phyloP scores from a whole-genome alignment of 2,888 invertebrate genomes.

The Chesias legatella region DNA sequence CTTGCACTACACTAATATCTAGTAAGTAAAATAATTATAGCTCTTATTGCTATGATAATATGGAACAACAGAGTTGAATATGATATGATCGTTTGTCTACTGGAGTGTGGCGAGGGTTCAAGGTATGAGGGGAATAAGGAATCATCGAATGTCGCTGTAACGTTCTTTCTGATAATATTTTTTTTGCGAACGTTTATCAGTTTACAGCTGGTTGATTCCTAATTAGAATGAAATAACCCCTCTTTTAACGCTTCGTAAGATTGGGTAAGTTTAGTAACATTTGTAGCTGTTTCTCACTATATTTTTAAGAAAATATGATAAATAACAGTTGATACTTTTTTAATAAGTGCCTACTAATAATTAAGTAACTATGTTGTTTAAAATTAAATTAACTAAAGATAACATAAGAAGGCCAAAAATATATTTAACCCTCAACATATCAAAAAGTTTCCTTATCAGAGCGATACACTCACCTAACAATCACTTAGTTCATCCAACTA shows the following conservation, averaged over 20 bases:
- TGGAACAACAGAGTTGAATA: constrained; percentile 31
- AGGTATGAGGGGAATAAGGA: constrained; percentile 59
- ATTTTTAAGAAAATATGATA: no score
- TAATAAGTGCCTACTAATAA: no score
- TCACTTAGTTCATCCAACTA: constrained; percentile 43
- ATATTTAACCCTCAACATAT: constrained; percentile 20
- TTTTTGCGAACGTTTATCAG: constrained; percentile 57
- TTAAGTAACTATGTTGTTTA: no score
- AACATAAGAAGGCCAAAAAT: constrained; percentile 3
- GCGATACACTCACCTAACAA: constrained; percentile 37
- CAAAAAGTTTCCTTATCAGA: constrained; percentile 22
- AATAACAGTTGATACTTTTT: no score
- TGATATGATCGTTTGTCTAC: constrained; percentile 48
- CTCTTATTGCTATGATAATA: constrained; percentile 43
- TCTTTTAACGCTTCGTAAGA: no score
- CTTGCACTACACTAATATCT: constrained; percentile 31
- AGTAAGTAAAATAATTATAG: constrained; percentile 35
- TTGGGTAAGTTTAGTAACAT: no score
- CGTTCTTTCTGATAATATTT: constrained; percentile 50
- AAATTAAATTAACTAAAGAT: background rate
- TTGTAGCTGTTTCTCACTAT: no score
- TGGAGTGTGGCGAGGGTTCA: constrained; percentile 68
- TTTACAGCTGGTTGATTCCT: constrained; percentile 46
- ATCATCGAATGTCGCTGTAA: constrained; percentile 48
- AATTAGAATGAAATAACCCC: constrained; percentile 8